Evolutionary conservation across 2,888 invertebrate species (phyloP), one percentile per base, ranked within the genome.

Genomic region (Phengaris arion): DNA sequence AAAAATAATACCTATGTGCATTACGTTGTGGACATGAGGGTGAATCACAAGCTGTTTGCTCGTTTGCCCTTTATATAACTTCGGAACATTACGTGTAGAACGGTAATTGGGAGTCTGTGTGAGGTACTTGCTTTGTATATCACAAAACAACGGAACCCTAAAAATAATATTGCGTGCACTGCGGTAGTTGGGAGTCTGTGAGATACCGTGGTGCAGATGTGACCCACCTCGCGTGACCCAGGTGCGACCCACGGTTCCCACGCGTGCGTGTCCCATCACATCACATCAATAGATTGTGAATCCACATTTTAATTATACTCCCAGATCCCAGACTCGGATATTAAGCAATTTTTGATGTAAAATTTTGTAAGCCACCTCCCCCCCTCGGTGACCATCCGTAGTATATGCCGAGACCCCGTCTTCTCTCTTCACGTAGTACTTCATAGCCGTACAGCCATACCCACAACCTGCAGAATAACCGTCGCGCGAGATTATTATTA

Each of bases 201-300:
- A 84, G 85, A 85, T 83, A 77, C 76, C 45, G 75, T 52, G 59
- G 12, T n/a, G 35, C 74, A 74, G 35, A 64, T 64, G 35, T 35
- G 64, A 45, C 35, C 64, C 35, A 35, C 35, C 64, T 64, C 35
- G 64, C 64, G 64, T 64, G 64, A 64, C 64, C 64, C 64, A 64
- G 64, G 64, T 64, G 64, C 64, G 64, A 64, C 12, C 64, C 35
- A 35, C 35, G 64, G 6, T 64, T 64, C 64, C 64, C 64, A 64
- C 64, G 64, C 15, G 48, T 64, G 64, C 64, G 64, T 64, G 64
- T 45, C 35, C 35, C 64, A 55, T 55, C 55, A 55, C 55, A 59
- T 22, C 59, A 59, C 48, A 22, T 22, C 10, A 52, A 12, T 52
- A 8, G 52, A 52, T 52, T 64, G 64, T 64, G 64, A 64, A 64